phyloP scores from a whole-genome alignment of 2,888 invertebrate genomes.

The Capitulum mitella region DNA sequence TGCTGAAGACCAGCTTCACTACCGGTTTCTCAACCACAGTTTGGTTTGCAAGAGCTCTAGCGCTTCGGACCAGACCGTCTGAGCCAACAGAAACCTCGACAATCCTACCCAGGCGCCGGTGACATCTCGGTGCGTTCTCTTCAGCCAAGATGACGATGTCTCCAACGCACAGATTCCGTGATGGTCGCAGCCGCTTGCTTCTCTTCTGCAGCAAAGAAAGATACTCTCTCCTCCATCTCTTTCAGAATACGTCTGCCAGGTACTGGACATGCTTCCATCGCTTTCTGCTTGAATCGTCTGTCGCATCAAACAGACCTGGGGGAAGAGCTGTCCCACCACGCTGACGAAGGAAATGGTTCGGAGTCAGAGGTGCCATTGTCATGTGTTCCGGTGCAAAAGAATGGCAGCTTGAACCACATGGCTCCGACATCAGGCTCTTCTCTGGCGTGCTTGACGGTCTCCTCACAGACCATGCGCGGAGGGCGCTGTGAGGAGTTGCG shows the following conservation, averaged over 20 bases:
- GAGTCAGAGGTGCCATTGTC: neutral
- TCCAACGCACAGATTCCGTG: neutral
- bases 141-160: constrained; percentile 19
- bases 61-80: neutral
- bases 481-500: no score
- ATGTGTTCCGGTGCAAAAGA: no score
- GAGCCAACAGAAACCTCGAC: neutral
- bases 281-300: neutral
- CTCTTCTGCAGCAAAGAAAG: neutral
- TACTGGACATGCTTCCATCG: neutral
- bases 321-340: neutral
- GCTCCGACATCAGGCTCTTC: no score
- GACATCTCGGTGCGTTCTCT: no score
- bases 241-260: constrained; percentile 25
- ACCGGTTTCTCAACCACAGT: no score
- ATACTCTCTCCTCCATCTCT: constrained; percentile 25
- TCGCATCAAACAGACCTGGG: neutral
- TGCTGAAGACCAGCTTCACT: no score
- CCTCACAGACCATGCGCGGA: no score
- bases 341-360: neutral
- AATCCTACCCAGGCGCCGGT: neutral
- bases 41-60: no score
- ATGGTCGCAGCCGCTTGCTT: neutral
- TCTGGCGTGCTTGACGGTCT: no score
- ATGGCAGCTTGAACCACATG: no score